Evolutionary conservation across 2,113 vertebrate genomes (phyloP).

Genomic region (Scalopus aquaticus): DNA sequence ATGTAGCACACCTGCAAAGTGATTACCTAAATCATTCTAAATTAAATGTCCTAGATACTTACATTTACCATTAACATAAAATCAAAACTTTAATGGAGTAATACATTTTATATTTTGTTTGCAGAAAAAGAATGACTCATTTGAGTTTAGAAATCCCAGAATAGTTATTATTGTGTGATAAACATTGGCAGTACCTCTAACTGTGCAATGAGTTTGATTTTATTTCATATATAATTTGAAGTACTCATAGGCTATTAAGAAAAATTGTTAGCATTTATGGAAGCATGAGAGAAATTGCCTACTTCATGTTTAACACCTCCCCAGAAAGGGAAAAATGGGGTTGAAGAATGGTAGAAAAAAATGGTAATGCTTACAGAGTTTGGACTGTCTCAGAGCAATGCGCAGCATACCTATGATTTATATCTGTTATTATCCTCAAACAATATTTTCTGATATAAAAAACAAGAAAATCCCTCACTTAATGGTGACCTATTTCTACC

Average conservation of each 20-base stretch:
- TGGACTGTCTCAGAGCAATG: neutral
- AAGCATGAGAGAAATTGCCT: neutral
- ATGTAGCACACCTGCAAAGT: slow-evolving; percentile 71
- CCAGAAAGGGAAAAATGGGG: neutral
- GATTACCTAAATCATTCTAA: slow-evolving; percentile 62
- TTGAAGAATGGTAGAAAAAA: slow-evolving; percentile 21
- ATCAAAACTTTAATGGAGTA: slow-evolving; percentile 44
- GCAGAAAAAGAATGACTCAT: slow-evolving; percentile 19
- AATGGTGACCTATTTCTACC: slow-evolving; percentile 71
- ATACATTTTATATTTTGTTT: slow-evolving; percentile 47
- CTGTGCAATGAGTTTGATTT: neutral
- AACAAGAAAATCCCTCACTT: slow-evolving; percentile 55
- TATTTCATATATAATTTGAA: slow-evolving; percentile 40
- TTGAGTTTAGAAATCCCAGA: slow-evolving; percentile 62
- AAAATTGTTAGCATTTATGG: slow-evolving; percentile 40
- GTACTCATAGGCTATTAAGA: slow-evolving; percentile 13
- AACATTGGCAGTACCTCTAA: slow-evolving; percentile 52
- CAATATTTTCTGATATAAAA: neutral
- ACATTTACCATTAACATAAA: slow-evolving; percentile 49
- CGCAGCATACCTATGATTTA: slow-evolving; percentile 48
- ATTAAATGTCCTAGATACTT: slow-evolving; percentile 72
- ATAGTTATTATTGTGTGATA: slow-evolving; percentile 61
- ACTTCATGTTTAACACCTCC: neutral
- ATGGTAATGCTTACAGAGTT: neutral
- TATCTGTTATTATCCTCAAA: slow-evolving; percentile 54